Percentiles rank a stretch among this genome's conserved stretches.
These are phyloP conservation scores for Thalassaphorura encarpata DNA, from an alignment of 1,140 invertebrate species.

Conservation along the genomic window DNA sequence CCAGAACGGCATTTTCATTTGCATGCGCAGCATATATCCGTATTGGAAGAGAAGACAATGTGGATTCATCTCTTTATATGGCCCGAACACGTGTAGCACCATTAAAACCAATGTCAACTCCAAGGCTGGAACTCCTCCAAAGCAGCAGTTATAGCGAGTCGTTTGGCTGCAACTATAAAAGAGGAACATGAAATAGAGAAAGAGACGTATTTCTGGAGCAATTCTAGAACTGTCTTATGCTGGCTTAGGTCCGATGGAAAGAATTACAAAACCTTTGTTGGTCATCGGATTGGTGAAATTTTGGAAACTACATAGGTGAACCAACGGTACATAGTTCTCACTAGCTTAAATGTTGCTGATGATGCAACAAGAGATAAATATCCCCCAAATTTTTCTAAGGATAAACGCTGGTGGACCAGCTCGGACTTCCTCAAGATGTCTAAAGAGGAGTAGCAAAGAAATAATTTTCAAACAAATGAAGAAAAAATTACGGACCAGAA, in stretches of 20 bases:
- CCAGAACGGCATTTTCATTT: no score
- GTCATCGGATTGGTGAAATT: conserved; percentile 30
- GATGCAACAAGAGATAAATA: conserved; percentile 12
- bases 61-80: conserved; percentile 8
- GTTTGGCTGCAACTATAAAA: no score
- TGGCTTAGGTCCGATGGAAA: conserved; percentile 14
- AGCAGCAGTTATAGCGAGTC: no score
- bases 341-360: conserved; percentile 26
- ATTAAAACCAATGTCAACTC: conserved; percentile 34
- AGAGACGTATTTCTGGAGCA: conserved; percentile 9
- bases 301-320: conserved; percentile 13
- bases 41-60: neutral
- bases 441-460: conserved; percentile 6
- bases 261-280: conserved; percentile 22
- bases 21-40: conserved; percentile 31
- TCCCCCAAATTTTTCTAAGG: no score
- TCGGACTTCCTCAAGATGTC: conserved; percentile 7
- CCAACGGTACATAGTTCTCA: conserved; percentile 27
- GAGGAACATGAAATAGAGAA: neutral
- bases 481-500: no score
- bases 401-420: conserved; percentile 20
- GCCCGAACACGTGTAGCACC: conserved; percentile 36
- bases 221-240: conserved; percentile 13
- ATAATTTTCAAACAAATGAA: neutral
- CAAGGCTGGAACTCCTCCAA: no score